A percentile compares a stretch with the other conserved stretches of the same genome.
Evolutionary conservation across 1,140 invertebrate species (phyloP).

Genomic region (Potamilus streckersoni): DNA sequence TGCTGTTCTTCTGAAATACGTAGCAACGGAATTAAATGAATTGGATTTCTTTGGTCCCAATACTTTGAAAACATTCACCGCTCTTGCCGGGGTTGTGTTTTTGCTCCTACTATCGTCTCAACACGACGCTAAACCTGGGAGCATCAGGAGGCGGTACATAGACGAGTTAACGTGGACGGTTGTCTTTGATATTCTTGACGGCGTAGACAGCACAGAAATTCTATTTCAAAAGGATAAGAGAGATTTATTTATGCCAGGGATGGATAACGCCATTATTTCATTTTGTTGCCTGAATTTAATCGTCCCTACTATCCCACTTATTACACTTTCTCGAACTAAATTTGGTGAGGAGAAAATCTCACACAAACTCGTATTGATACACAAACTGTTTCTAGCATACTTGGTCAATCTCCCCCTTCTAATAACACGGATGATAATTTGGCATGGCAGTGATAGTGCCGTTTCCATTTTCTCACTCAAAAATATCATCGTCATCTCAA

Average conservation of each 20-base stretch:
- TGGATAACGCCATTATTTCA: slow-evolving; percentile 69
- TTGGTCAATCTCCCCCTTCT: slow-evolving; percentile 73
- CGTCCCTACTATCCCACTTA: slow-evolving; percentile 71
- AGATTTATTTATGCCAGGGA: slow-evolving; percentile 55
- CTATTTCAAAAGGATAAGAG: slow-evolving; percentile 56
- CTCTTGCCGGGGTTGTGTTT: slow-evolving; percentile 70
- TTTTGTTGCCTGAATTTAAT: slow-evolving; percentile 72
- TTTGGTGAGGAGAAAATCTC: slow-evolving; percentile 46
- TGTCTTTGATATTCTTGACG: slow-evolving; percentile 72
- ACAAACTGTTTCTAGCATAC: slow-evolving; percentile 12
- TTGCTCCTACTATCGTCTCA: slow-evolving; percentile 71
- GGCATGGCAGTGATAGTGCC: slow-evolving; percentile 66
- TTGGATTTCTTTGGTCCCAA: slow-evolving; percentile 70
- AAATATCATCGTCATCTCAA: slow-evolving; percentile 70
- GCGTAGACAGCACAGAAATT: slow-evolving; percentile 68
- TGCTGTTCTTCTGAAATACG: slow-evolving; percentile 69
- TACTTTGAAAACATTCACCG: slow-evolving; percentile 70
- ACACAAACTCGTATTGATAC: slow-evolving; percentile 32
- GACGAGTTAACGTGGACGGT: slow-evolving; percentile 47
- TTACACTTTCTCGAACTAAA: slow-evolving; percentile 68
- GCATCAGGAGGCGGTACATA: slow-evolving; percentile 68
- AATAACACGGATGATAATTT: slow-evolving; percentile 71
- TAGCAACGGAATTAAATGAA: slow-evolving; percentile 52
- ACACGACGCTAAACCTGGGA: slow-evolving; percentile 68
- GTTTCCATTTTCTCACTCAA: slow-evolving; percentile 74